Base-by-base conservation (phyloP, 2,113 vertebrate genomes). In the Protomyctophum bolini region DNA sequence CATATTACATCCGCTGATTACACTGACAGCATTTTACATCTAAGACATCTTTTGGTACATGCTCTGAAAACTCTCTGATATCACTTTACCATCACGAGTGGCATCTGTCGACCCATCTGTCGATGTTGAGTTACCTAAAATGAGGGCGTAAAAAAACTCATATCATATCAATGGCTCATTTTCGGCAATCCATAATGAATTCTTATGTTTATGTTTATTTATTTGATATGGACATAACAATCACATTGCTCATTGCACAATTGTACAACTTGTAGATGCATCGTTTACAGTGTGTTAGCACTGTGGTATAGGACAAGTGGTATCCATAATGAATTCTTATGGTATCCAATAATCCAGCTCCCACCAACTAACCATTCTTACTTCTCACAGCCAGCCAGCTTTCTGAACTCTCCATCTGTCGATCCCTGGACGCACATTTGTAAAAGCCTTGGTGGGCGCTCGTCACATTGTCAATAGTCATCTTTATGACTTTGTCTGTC, bases 361-460 rank as follows among this genome's bases (percentile, higher is more conserved):
- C 6, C 8, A 3, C 10, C 1, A 15, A 8, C 84, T 51, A 45
- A 83, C 80, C 80, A 78, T 0, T n/a, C 41, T 73, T 58, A 48
- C 73, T 64, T 65, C 21, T 81, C 41, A 90, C 91, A 68, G 90
- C 86, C 33, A 92, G 69, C 89, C 89, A 91, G 71, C 80, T 89
- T 64, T 83, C 84, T 45, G 82, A 68, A 75, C 89, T 91, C 79
- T 86, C 75, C 73, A 67, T 55, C 60, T 33, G 66, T 55, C 68
- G 8, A 46, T 81, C 75, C 2, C 0, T 5, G 9, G 79, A 84
- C 0, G 50, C 81, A 80, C 91, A 93, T 57, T 78, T 88, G 72
- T 92, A 90, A 11, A 79, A 70, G 21, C 90, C 90, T 75, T 92
- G 81, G 2, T 91, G 57, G 3, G 62, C 66, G 45, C 15, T 65